phyloP scores from a whole-genome alignment of 2,888 invertebrate species.

The Ophioninae sp. region DNA sequence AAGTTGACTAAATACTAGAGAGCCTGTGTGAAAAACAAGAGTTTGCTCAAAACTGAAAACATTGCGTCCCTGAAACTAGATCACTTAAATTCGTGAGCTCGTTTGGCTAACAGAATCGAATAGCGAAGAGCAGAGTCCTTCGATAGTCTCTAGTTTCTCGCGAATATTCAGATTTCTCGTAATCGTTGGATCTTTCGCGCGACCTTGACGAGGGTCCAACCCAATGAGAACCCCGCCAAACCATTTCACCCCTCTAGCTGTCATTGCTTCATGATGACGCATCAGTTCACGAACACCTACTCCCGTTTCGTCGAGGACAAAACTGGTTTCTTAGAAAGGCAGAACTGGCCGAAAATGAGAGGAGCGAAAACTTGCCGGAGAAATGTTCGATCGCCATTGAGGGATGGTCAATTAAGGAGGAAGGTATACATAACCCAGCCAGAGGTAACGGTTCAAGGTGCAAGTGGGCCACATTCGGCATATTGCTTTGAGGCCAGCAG shows the following conservation, averaged over 20 bases:
- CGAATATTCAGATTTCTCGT: not conserved
- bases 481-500: slow-evolving; percentile 61
- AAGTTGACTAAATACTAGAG: too few relatives aligned
- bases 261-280: not conserved
- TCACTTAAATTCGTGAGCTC: too few relatives aligned
- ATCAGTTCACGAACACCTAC: not conserved
- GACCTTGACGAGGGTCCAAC: not conserved
- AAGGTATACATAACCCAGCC: not conserved
- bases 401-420: not conserved
- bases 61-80: too few relatives aligned
- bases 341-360: not conserved
- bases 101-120: too few relatives aligned
- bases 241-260: not conserved
- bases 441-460: not conserved
- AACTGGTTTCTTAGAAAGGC: not conserved
- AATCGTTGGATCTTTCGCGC: not conserved
- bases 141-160: not conserved
- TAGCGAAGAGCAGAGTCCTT: too few relatives aligned
- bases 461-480: slow-evolving; percentile 33
- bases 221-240: not conserved
- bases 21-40: too few relatives aligned
- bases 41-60: too few relatives aligned
- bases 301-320: not conserved
- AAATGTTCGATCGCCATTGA: not conserved
- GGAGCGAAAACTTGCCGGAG: not conserved